Evolutionary conservation across 2,797 vertebrate genomes (phyloP).

Genomic region (Hydrolagus colliei): DNA sequence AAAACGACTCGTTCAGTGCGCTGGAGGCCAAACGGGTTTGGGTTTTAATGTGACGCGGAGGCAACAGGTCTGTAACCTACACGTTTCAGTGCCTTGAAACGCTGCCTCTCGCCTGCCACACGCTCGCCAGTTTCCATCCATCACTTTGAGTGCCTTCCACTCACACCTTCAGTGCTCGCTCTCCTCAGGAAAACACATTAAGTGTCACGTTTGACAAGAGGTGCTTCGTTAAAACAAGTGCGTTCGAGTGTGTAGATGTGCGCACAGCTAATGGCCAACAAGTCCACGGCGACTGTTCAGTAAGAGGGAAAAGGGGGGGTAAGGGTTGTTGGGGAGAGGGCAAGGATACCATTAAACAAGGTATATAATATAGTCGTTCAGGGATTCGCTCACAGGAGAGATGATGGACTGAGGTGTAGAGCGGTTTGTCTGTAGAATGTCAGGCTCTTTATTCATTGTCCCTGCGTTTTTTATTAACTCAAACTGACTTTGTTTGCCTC

Average conservation of each 20-base stretch:
- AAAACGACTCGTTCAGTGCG: conserved; percentile 13
- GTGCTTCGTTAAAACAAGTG: conserved; percentile 12
- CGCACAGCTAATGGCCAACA: neutral
- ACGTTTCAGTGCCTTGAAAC: conserved; percentile 22
- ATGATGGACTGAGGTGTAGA: neutral
- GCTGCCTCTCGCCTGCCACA: neutral
- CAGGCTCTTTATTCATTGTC: neutral
- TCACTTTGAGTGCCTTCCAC: conserved; percentile 24
- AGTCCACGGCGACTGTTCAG: neutral
- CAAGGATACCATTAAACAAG: neutral
- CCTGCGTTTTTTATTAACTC: neutral
- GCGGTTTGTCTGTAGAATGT: neutral
- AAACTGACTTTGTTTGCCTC: neutral
- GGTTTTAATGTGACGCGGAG: conserved; percentile 16
- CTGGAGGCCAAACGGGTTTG: conserved; percentile 24
- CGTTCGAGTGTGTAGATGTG: neutral
- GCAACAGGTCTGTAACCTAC: conserved; percentile 20
- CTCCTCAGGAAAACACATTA: conserved; percentile 6
- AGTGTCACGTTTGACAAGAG: conserved; percentile 26
- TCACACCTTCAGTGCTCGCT: conserved; percentile 10
- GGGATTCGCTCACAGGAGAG: neutral
- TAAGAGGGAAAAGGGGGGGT: neutral
- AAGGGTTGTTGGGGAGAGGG: neutral
- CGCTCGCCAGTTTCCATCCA: conserved; percentile 24
- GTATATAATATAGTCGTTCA: neutral